These are phyloP conservation scores for Delia radicum DNA, from an alignment of 1,140 invertebrate species.

Conservation along the genomic window DNA sequence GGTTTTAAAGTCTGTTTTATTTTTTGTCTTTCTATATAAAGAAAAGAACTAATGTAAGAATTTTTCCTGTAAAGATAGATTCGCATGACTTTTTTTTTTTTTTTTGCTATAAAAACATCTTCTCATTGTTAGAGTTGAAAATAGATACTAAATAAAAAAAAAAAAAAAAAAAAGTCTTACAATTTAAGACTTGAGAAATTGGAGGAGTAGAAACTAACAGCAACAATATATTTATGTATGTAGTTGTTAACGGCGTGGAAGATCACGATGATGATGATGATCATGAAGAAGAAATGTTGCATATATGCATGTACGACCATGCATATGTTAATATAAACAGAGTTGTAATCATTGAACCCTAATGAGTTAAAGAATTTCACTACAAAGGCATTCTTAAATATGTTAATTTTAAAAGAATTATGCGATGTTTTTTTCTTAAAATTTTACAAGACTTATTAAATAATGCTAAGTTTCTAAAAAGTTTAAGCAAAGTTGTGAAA, in stretches of 20 bases:
- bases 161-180: background rate
- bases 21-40: background rate
- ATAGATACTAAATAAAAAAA: background rate
- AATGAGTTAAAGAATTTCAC: background rate
- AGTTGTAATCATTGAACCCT: background rate
- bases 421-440: no score
- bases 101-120: background rate
- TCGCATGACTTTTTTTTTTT: background rate
- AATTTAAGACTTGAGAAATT: conserved; percentile 17
- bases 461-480: no score
- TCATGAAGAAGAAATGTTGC: background rate
- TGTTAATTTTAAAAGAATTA: background rate
- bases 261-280: background rate
- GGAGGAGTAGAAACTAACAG: conserved; percentile 8
- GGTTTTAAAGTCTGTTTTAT: background rate
- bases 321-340: background rate
- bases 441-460: no score
- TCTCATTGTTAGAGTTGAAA: background rate
- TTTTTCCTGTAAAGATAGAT: background rate
- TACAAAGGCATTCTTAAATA: background rate
- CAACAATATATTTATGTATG: background rate
- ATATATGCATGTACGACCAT: background rate
- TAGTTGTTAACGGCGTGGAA: background rate
- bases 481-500: no score
- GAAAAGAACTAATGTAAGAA: background rate